Evolutionary conservation across 2,113 vertebrate species (phyloP).

Genomic region (Silurus meridionalis): DNA sequence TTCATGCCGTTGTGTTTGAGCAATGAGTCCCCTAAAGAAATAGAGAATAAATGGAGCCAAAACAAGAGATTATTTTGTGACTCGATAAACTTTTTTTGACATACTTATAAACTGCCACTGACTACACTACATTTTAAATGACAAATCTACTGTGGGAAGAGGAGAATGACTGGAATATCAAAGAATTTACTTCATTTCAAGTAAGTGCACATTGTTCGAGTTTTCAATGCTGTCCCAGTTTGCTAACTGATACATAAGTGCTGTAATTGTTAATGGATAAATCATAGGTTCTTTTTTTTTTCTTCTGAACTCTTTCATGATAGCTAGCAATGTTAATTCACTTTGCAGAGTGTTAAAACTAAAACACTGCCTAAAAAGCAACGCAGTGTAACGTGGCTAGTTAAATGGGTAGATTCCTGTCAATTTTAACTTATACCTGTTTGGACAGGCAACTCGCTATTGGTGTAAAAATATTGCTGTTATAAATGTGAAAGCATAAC

Average conservation of each 20-base stretch:
- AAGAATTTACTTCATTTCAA: no score
- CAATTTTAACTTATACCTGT: neutral
- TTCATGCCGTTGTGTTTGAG: constrained; percentile 92
- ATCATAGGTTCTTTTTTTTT: neutral
- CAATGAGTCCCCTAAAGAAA: constrained; percentile 84
- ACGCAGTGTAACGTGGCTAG: neutral
- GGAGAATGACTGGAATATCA: neutral
- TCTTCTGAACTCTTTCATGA: neutral
- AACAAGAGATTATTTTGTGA: neutral
- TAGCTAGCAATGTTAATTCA: neutral
- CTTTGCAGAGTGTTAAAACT: neutral
- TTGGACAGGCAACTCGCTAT: neutral
- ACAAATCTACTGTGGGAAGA: neutral
- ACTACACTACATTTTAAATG: no score
- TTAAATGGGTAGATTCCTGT: neutral
- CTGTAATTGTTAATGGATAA: neutral
- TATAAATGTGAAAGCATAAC: neutral
- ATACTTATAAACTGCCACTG: neutral
- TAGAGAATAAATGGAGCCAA: neutral
- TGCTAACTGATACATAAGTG: neutral
- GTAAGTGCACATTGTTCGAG: neutral
- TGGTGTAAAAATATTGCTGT: neutral
- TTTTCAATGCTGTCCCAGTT: neutral
- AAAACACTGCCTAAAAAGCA: neutral
- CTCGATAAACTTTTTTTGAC: neutral